Conservation (phyloP, 2,797 vertebrate species). For the Eulemur coronatus region DNA sequence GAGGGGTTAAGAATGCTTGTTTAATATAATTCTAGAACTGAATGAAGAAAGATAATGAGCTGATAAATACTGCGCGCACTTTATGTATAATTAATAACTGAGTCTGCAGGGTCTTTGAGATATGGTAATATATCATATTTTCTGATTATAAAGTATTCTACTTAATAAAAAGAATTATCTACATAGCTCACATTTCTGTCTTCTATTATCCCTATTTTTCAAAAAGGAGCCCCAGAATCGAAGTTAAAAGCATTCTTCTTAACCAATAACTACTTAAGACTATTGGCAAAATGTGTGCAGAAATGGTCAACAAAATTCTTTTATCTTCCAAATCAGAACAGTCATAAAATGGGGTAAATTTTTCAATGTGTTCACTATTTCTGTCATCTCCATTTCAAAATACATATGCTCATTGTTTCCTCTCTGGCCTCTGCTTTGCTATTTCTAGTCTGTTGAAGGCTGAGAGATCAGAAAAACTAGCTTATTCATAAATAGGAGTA, state of each 20-base stretch:
- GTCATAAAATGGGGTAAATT: background rate
- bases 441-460: background rate
- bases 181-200: background rate
- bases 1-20: conserved; percentile 15
- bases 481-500: background rate
- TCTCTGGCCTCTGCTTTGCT: background rate
- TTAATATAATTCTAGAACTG: conserved; percentile 53
- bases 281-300: background rate
- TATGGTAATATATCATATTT: conserved; percentile 45
- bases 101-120: conserved; percentile 46
- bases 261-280: background rate
- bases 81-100: conserved; percentile 58
- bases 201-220: conserved; percentile 29
- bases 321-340: conserved; percentile 29
- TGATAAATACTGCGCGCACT: conserved; percentile 42
- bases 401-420: conserved; percentile 9
- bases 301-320: conserved; percentile 27
- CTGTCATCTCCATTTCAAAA: conserved; percentile 42
- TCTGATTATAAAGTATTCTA: conserved; percentile 54
- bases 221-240: background rate
- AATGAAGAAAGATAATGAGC: conserved; percentile 63
- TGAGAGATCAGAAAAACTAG: conserved; percentile 35
- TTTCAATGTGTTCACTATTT: conserved; percentile 16
- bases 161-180: conserved; percentile 54
- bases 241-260: conserved; percentile 31